Conservation (phyloP, 2,888 invertebrate species). For the Carterocephalus palaemon region DNA sequence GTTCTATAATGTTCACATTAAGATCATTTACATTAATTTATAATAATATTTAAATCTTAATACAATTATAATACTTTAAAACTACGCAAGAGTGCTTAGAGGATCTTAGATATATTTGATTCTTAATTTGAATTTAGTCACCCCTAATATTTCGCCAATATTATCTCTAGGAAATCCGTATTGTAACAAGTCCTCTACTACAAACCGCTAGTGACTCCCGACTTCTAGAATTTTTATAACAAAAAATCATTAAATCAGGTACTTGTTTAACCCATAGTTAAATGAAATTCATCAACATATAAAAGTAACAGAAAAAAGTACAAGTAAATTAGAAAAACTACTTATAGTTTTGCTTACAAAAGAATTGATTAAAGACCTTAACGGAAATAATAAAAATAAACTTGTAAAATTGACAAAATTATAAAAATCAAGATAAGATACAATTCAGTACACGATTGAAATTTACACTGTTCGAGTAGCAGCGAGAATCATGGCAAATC, state of each 20-base stretch:
- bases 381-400: conserved; percentile 11
- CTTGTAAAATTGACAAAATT: neutral
- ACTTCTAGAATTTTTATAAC: conserved; percentile 64
- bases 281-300: conserved; percentile 40
- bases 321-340: conserved; percentile 4
- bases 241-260: conserved; percentile 70
- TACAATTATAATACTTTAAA: neutral
- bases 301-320: conserved; percentile 8
- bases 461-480: conserved; percentile 56
- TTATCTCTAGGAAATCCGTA: neutral
- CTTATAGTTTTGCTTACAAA: neutral
- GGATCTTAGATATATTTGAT: no score
- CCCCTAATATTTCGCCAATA: no score
- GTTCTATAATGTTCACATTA: no score
- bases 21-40: neutral
- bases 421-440: conserved; percentile 9
- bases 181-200: conserved; percentile 7
- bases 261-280: conserved; percentile 39
- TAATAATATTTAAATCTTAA: neutral
- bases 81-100: no score
- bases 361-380: neutral
- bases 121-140: no score
- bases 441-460: conserved; percentile 9
- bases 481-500: conserved; percentile 40
- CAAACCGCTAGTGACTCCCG: conserved; percentile 42